Percentiles rank a stretch among this genome's conserved stretches.
phyloP scores from a whole-genome alignment of 1,140 invertebrate species.

The Drosophila nigrodunni region DNA sequence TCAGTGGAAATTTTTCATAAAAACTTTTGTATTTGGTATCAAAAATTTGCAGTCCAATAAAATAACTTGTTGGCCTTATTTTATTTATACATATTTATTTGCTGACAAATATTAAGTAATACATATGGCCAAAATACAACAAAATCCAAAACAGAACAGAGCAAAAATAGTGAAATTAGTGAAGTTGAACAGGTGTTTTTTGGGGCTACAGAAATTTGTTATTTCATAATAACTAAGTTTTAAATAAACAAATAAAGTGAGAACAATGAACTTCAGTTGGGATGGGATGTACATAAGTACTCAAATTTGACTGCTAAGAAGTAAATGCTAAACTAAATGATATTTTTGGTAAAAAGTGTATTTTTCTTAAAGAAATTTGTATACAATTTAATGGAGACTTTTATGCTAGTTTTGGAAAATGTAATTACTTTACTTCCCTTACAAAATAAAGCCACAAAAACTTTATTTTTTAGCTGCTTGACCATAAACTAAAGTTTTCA shows the following conservation, averaged over 20 bases:
- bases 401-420: too few species aligned
- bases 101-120: constrained; percentile 62
- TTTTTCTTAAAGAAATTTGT: too few species aligned
- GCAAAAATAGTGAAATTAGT: not conserved
- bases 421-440: too few species aligned
- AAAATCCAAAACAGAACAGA: constrained; percentile 1
- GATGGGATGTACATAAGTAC: too few species aligned
- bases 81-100: constrained; percentile 41
- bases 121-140: constrained; percentile 10
- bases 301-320: too few species aligned
- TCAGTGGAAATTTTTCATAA: constrained; percentile 37
- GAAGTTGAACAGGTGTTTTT: constrained; percentile 54
- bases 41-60: constrained; percentile 36
- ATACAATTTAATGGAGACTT: too few species aligned
- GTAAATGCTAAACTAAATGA: too few species aligned
- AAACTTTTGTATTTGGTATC: constrained; percentile 27
- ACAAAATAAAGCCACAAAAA: too few species aligned
- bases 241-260: not conserved
- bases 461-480: not conserved
- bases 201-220: not conserved
- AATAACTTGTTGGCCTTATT: constrained; percentile 41
- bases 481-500: not conserved
- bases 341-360: too few species aligned
- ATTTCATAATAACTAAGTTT: not conserved
- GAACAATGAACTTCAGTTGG: not conserved